Percentiles rank a stretch among this genome's conserved stretches.
Conservation (phyloP, 2,888 invertebrate species). For the Brachypalpus laphriformis region DNA sequence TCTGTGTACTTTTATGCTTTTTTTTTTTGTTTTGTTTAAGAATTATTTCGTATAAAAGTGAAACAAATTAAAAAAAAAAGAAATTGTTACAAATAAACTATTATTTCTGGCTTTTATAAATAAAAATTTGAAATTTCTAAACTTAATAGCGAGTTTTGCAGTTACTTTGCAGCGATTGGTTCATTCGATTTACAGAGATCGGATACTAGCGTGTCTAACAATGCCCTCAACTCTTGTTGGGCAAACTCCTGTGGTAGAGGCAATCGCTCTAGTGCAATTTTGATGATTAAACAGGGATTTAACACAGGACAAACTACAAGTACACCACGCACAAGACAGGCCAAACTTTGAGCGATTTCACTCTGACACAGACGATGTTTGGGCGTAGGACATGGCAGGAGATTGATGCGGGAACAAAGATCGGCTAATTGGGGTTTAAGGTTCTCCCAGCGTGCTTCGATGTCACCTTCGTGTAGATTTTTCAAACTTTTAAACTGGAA, state of each 20-base stretch:
- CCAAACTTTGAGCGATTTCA: conserved; percentile 82
- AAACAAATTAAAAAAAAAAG: conserved; percentile 18
- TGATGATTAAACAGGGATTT: conserved; percentile 80
- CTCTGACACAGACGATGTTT: conserved; percentile 83
- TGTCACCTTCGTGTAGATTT: conserved; percentile 80
- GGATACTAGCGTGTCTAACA: conserved; percentile 78
- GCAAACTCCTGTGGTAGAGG: conserved; percentile 83
- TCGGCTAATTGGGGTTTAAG: conserved; percentile 82
- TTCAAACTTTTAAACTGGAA: conserved; percentile 80
- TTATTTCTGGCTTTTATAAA: conserved; percentile 4
- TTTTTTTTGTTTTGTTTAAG: conserved; percentile 5
- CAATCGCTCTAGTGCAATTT: conserved; percentile 81
- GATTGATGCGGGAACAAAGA: conserved; percentile 82
- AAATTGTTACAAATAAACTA: conserved; percentile 45
- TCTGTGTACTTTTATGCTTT: conserved; percentile 38
- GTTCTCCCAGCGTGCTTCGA: conserved; percentile 82
- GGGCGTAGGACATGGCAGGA: conserved; percentile 82
- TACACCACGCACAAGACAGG: conserved; percentile 81
- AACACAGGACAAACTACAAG: conserved; percentile 80
- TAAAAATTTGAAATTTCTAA: conserved; percentile 23
- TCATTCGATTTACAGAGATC: conserved; percentile 77
- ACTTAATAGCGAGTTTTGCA: conserved; percentile 15
- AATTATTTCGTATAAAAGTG: conserved; percentile 26
- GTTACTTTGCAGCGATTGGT: conserved; percentile 43
- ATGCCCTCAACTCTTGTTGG: conserved; percentile 79